Evolutionary conservation across 2,888 invertebrate species (phyloP).

Genomic region (Adineta ricciae): DNA sequence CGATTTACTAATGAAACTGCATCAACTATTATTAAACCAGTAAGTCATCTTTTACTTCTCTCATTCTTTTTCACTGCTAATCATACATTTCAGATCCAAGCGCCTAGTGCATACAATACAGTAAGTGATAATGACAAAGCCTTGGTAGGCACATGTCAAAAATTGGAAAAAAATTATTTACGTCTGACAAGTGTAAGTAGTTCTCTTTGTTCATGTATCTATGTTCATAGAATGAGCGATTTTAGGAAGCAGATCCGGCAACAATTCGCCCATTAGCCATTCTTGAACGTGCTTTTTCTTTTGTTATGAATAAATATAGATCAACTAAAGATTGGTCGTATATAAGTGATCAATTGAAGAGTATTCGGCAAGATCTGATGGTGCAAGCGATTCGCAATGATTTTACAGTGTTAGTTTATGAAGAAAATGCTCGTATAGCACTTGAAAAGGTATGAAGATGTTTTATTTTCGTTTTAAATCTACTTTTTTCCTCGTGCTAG

Average conservation of each 20-base stretch:
- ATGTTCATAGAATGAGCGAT: conserved; percentile 26
- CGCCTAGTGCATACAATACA: background rate
- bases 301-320: conserved; percentile 17
- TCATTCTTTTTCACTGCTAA: background rate
- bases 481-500: background rate
- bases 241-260: conserved; percentile 67
- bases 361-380: conserved; percentile 18
- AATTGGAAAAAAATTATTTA: conserved; percentile 88
- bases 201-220: background rate
- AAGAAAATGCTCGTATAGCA: conserved; percentile 93
- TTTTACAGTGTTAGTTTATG: conserved; percentile 94
- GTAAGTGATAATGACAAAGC: background rate
- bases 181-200: conserved; percentile 66
- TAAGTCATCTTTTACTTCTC: background rate
- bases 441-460: conserved; percentile 62
- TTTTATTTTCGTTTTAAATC: background rate
- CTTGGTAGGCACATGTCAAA: conserved; percentile 68
- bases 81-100: background rate
- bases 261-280: conserved; percentile 58
- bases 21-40: background rate
- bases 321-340: background rate
- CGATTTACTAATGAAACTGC: background rate
- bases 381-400: conserved; percentile 87
- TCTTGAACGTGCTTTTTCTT: background rate
- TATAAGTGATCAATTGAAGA: conserved; percentile 13